phyloP scores from a whole-genome alignment of 2,888 invertebrate species.

The Crocallis elinguaria region DNA sequence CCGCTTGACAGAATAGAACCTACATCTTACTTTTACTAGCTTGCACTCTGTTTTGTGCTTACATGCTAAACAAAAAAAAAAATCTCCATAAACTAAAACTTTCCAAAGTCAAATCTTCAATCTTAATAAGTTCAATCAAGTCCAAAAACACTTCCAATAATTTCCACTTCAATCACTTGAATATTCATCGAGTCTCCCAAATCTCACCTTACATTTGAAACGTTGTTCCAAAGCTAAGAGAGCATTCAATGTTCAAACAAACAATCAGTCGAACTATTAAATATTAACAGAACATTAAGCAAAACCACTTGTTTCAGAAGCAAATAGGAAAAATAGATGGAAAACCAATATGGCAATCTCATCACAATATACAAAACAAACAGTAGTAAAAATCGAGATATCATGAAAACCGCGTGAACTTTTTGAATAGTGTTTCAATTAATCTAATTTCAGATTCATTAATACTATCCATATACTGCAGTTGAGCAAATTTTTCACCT shows the following conservation, averaged over 20 bases:
- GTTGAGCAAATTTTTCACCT: too few species aligned
- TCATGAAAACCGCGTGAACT: too few species aligned
- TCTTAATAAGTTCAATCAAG: not conserved
- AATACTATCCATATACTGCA: too few species aligned
- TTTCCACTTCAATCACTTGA: not conserved
- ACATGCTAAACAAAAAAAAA: too few species aligned
- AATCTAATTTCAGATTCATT: too few species aligned
- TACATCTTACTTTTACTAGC: too few species aligned
- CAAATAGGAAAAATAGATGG: constrained; percentile 15
- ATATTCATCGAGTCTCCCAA: not conserved
- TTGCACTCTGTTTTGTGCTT: too few species aligned
- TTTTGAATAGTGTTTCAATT: too few species aligned
- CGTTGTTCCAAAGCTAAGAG: constrained; percentile 4
- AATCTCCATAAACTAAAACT: too few species aligned
- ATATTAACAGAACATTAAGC: constrained; percentile 25
- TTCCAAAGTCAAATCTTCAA: not conserved
- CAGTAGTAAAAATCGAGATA: not conserved
- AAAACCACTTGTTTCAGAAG: constrained; percentile 17
- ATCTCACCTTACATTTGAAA: not conserved
- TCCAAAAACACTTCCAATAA: not conserved
- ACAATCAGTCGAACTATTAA: constrained; percentile 17
- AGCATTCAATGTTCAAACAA: constrained; percentile 19
- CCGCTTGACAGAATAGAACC: too few species aligned
- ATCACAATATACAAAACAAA: not conserved
- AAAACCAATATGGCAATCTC: constrained; percentile 14